A percentile compares a stretch with the other conserved stretches of the same genome.
Conservation (phyloP, 1,140 invertebrate genomes). For the Drosophila pallidifrons region DNA sequence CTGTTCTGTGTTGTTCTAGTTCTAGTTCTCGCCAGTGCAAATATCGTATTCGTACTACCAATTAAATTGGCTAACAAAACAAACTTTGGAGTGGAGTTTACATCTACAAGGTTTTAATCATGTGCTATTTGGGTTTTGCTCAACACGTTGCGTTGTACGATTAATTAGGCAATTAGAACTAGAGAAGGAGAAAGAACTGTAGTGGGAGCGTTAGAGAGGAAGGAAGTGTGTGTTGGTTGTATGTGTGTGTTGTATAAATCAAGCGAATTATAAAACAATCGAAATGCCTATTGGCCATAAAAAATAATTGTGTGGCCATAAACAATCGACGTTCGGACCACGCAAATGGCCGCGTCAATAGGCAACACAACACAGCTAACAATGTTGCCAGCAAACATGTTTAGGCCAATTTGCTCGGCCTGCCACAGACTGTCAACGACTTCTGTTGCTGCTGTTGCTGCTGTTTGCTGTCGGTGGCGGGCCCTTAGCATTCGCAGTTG, state of each 20-base stretch:
- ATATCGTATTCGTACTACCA: constrained; percentile 64
- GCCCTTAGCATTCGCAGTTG: constrained; percentile 36
- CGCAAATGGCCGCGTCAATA: constrained; percentile 24
- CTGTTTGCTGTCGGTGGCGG: constrained; percentile 6
- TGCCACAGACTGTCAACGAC: constrained; percentile 74
- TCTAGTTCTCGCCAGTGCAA: constrained; percentile 49
- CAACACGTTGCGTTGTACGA: constrained; percentile 44
- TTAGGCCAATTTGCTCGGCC: constrained; percentile 76
- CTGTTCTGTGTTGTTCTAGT: constrained; percentile 49
- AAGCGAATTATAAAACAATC: constrained; percentile 74
- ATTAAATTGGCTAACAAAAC: constrained; percentile 64
- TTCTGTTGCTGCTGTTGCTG: constrained; percentile 16
- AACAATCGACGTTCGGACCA: constrained; percentile 25
- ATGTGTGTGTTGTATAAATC: constrained; percentile 57
- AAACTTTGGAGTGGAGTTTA: constrained; percentile 24
- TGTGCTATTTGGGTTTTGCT: constrained; percentile 20
- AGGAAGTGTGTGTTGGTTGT: background rate
- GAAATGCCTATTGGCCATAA: constrained; percentile 41
- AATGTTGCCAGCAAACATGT: constrained; percentile 63
- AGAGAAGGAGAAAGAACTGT: background rate
- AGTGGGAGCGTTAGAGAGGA: constrained; percentile 28
- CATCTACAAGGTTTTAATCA: constrained; percentile 65
- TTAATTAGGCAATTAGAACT: constrained; percentile 68
- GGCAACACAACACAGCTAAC: constrained; percentile 24
- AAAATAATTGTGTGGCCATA: constrained; percentile 43